Conservation (phyloP, 64 coral and sea anemone genomes). For the Cladopsammia gracilis region DNA sequence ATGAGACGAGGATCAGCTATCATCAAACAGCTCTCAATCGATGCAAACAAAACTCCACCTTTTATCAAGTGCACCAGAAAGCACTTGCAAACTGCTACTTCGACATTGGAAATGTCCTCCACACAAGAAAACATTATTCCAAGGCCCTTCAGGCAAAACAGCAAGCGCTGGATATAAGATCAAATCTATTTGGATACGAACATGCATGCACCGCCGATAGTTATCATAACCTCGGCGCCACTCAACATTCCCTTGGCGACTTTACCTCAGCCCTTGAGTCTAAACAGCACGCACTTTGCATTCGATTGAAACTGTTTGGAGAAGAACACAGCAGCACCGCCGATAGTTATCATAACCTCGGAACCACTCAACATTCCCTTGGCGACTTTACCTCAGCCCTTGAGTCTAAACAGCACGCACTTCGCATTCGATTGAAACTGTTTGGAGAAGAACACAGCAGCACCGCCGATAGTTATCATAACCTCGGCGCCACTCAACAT, state of each 20-base stretch:
- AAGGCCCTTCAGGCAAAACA: neutral
- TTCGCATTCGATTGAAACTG: neutral
- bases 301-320: conserved; percentile 3
- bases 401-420: neutral
- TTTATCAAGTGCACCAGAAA: neutral
- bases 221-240: neutral
- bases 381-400: neutral
- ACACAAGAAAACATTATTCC: neutral
- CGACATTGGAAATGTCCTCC: neutral
- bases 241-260: neutral
- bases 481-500: too few species aligned
- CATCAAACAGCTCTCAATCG: neutral
- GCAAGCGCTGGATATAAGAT: neutral
- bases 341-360: neutral
- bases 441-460: neutral
- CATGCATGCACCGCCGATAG: neutral
- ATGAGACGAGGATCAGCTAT: neutral
- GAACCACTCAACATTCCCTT: neutral
- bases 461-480: neutral
- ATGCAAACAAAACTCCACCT: neutral
- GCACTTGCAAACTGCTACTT: neutral
- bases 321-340: conserved; percentile 7
- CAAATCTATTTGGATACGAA: neutral
- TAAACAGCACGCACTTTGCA: neutral
- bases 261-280: neutral